Conservation (phyloP, 2,888 invertebrate species). For the Galeopsomyia nigrocyanea region DNA sequence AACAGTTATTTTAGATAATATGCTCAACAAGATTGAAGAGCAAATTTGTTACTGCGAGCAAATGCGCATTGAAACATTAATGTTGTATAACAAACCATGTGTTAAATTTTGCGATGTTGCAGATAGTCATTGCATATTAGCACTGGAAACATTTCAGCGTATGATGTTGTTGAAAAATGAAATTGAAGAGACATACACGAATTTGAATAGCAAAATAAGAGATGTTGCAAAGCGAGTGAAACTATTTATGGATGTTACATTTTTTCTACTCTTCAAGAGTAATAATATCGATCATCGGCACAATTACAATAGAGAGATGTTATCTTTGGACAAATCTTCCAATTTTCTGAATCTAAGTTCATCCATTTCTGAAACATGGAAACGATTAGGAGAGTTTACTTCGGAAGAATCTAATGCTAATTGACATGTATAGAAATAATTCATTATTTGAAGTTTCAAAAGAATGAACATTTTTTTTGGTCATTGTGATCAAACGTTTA, state of each 20-base stretch:
- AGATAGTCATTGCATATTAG: neutral
- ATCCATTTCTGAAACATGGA: slow-evolving; percentile 18
- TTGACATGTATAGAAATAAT: neutral
- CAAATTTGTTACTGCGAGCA: neutral
- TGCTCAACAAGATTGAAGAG: neutral
- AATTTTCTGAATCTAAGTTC: slow-evolving; percentile 15
- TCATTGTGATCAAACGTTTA: neutral
- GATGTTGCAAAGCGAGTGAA: slow-evolving; percentile 25
- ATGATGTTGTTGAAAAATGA: slow-evolving; percentile 23
- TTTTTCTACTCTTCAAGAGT: slow-evolving; percentile 30
- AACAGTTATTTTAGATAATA: neutral
- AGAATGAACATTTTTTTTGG: neutral
- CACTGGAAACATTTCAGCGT: slow-evolving; percentile 2
- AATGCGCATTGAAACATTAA: neutral
- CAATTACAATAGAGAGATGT: slow-evolving; percentile 10
- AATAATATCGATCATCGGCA: slow-evolving; percentile 26
- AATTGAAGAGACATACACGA: neutral
- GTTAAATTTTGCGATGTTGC: neutral
- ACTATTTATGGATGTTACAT: slow-evolving; percentile 22
- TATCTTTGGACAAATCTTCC: neutral
- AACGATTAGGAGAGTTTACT: slow-evolving; percentile 22
- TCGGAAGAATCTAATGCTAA: neutral
- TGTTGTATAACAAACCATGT: neutral
- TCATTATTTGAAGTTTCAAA: neutral
- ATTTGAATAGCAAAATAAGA: neutral